phyloP scores from a whole-genome alignment of 2,113 vertebrate species.

The Promerops cafer region DNA sequence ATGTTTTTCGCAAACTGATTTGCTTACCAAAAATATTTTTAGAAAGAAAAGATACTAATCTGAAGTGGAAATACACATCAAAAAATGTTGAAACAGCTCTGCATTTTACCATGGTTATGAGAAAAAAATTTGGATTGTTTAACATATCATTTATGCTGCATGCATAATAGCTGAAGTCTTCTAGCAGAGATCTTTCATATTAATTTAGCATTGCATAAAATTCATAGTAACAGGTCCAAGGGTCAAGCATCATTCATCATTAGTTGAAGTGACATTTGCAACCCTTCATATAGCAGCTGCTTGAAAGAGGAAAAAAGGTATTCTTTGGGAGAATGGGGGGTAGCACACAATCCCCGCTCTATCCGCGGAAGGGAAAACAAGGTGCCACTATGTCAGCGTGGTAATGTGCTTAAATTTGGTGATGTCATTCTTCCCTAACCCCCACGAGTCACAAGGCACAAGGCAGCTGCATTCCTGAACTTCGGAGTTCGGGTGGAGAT shows the following conservation, averaged over 20 bases:
- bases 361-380: slow-evolving; percentile 83
- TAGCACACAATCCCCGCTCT: slow-evolving; percentile 84
- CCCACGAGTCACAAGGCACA: slow-evolving; percentile 88
- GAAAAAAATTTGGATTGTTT: slow-evolving; percentile 66
- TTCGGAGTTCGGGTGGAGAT: slow-evolving; percentile 76
- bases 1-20: slow-evolving; percentile 69
- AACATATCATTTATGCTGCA: slow-evolving; percentile 66
- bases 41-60: slow-evolving; percentile 68
- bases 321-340: slow-evolving; percentile 80
- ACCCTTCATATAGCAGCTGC: slow-evolving; percentile 88
- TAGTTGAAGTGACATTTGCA: slow-evolving; percentile 94
- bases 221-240: slow-evolving; percentile 78
- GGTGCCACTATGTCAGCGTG: slow-evolving; percentile 94
- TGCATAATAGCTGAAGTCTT: slow-evolving; percentile 68
- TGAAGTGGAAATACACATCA: slow-evolving; percentile 78
- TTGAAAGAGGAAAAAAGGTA: slow-evolving; percentile 79
- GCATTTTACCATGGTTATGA: slow-evolving; percentile 70
- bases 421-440: slow-evolving; percentile 90
- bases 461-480: slow-evolving; percentile 90
- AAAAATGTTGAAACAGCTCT: slow-evolving; percentile 77
- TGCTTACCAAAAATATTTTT: slow-evolving; percentile 78
- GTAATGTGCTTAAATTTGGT: slow-evolving; percentile 85
- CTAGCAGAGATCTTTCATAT: slow-evolving; percentile 76
- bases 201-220: slow-evolving; percentile 83
- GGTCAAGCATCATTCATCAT: slow-evolving; percentile 99